Evolutionary conservation across 2,113 vertebrate genomes (phyloP).

Genomic region (Tupaia chinensis): DNA sequence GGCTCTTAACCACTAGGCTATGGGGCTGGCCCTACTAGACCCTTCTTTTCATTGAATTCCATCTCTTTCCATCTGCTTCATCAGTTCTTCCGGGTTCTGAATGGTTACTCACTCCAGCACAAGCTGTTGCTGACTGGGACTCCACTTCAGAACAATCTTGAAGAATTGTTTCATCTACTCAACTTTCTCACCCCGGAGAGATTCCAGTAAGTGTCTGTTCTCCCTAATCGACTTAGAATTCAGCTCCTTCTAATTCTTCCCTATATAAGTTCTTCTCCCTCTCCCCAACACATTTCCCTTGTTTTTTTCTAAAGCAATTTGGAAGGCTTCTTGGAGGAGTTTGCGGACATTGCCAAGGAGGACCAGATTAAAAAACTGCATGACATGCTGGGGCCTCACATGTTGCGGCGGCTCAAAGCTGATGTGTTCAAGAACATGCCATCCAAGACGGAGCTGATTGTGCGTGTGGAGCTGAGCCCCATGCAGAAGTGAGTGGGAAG

Average conservation of each 20-base stretch:
- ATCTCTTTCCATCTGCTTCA: constrained; percentile 6
- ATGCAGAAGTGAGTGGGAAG: constrained; percentile 95
- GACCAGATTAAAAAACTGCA: constrained; percentile 99
- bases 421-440: constrained; percentile 99
- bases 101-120: constrained; percentile 97
- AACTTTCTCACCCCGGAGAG: constrained; percentile 97
- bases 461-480: constrained; percentile 96
- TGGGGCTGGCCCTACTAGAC: neutral
- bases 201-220: constrained; percentile 94
- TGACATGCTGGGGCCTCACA: constrained; percentile 98
- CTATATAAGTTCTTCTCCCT: neutral
- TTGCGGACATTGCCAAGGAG: constrained; percentile 99
- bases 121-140: constrained; percentile 97
- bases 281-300: neutral
- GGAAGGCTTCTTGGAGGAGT: constrained; percentile 98
- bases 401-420: constrained; percentile 97
- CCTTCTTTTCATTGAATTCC: neutral
- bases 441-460: constrained; percentile 97
- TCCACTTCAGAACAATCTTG: constrained; percentile 97
- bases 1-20: neutral
- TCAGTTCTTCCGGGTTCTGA: constrained; percentile 97
- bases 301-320: constrained; percentile 91
- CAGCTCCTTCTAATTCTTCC: neutral
- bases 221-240: constrained; percentile 56
- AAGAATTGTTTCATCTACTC: constrained; percentile 97